These are phyloP conservation scores for Eulemur coronatus DNA, from an alignment of 2,797 vertebrate species.

Conservation along the genomic window DNA sequence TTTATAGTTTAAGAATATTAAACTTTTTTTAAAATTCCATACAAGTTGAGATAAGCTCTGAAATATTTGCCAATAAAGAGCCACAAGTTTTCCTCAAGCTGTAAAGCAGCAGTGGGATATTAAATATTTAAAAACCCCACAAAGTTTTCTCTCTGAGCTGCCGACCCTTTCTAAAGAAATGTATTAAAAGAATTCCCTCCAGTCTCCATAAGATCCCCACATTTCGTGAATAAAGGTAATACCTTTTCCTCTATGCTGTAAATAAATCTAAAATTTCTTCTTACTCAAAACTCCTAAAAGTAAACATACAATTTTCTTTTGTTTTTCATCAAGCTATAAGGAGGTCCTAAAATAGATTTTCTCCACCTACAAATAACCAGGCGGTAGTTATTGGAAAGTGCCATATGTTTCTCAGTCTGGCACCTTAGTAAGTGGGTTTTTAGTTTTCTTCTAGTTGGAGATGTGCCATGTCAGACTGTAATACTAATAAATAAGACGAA, in stretches of 20 bases:
- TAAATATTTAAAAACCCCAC: slow-evolving; percentile 73
- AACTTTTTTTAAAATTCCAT: slow-evolving; percentile 46
- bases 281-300: slow-evolving; percentile 31
- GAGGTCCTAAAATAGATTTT: slow-evolving; percentile 2
- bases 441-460: slow-evolving; percentile 30
- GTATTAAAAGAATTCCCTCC: slow-evolving; percentile 56
- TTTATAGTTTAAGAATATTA: slow-evolving; percentile 60
- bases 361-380: not conserved
- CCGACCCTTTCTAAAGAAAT: slow-evolving; percentile 56
- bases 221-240: slow-evolving; percentile 56
- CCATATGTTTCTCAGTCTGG: slow-evolving; percentile 62
- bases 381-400: not conserved
- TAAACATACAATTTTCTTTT: slow-evolving; percentile 40
- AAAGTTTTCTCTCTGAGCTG: slow-evolving; percentile 42
- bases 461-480: slow-evolving; percentile 20
- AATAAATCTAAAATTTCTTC: slow-evolving; percentile 57
- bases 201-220: not conserved
- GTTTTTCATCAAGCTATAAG: not conserved
- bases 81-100: slow-evolving; percentile 57
- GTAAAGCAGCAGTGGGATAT: slow-evolving; percentile 51
- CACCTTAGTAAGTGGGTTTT: slow-evolving; percentile 29
- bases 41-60: slow-evolving; percentile 44
- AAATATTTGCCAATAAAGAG: slow-evolving; percentile 70
- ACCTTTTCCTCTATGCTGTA: slow-evolving; percentile 37
- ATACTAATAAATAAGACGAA: slow-evolving; percentile 70